Base-by-base conservation (phyloP, 1,140 invertebrate species). In the Plodia interpunctella region DNA sequence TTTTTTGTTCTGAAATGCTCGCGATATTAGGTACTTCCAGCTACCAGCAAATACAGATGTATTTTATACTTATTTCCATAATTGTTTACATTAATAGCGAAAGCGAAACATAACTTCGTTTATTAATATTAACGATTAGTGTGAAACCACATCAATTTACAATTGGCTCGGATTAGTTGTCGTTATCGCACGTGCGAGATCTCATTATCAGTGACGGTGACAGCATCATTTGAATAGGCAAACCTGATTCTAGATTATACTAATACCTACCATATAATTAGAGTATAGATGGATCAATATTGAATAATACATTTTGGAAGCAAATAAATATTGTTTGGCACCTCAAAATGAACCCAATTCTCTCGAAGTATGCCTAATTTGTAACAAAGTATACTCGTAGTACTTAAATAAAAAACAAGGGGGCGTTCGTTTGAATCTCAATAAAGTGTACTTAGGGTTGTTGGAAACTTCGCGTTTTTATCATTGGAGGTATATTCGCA, bases 381-480 rank as follows among this genome's bases (percentile, higher is more conserved):
- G 9, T 61, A 30, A 56, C 52, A 65, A 67, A 63, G 53, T 49
- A 38, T 49, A 28, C 54, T 28, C 38, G 54, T 49, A 64, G 70
- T 72, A 66, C 70, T 62, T 57, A 63, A 70, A 72, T 68, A 72
- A 72, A 72, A 66, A 70, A 3, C 2, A 25, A 70, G 64, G 66
- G 72, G 62, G 60, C 65, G 70, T 63, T 70, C 61, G 60, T 55
- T 56, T 59, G 57, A 57, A 68, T 70, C 66, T 68, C 66, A 59
- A 68, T 72, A 72, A 72, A 73, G 53, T 62, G 55, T 68, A 66
- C 62, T 70, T 66, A 75, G 59, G 57, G 63, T 63, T 72, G 64
- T 62, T 61, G 57, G 66, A 65, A 71, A 67, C 74, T 70, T 67
- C 62, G 57, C 62, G 56, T 73, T 73, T 76, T 74, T 68, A 66